phyloP scores from a whole-genome alignment of 2,113 vertebrate species.

The Corythornis vintsioides region DNA sequence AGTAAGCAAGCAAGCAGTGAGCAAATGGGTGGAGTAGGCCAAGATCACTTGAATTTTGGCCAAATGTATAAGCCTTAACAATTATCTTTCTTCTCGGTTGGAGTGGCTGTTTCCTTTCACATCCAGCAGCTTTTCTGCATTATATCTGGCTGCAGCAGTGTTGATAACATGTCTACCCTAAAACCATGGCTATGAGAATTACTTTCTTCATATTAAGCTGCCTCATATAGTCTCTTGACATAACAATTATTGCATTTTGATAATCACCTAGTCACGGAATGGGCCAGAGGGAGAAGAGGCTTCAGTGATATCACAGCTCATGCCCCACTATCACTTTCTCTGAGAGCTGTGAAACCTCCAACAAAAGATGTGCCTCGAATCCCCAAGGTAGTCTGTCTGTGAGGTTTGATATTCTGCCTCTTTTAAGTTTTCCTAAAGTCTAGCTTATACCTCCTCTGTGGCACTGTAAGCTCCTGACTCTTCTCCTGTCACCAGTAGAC shows the following conservation, averaged over 20 bases:
- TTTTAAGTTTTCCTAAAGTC: background rate
- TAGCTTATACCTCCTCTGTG: background rate
- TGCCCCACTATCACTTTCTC: background rate
- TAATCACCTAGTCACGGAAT: background rate
- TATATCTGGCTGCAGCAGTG: background rate
- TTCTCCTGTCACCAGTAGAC: background rate
- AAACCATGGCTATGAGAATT: background rate
- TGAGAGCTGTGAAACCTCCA: background rate
- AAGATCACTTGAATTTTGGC: slow-evolving; percentile 10
- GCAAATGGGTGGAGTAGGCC: background rate
- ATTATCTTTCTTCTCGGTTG: background rate
- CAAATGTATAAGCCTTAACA: background rate
- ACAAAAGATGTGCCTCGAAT: background rate
- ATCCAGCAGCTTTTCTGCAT: background rate
- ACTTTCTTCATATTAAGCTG: background rate
- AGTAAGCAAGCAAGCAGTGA: background rate
- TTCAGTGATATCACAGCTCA: background rate
- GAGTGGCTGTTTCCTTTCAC: background rate
- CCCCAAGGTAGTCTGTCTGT: background rate
- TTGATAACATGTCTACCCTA: background rate
- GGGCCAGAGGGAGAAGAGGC: background rate
- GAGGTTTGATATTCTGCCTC: background rate
- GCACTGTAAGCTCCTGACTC: background rate
- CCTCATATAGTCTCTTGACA: background rate
- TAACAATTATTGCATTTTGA: background rate